phyloP scores from a whole-genome alignment of 2,797 vertebrate species.

The Champsocephalus gunnari region DNA sequence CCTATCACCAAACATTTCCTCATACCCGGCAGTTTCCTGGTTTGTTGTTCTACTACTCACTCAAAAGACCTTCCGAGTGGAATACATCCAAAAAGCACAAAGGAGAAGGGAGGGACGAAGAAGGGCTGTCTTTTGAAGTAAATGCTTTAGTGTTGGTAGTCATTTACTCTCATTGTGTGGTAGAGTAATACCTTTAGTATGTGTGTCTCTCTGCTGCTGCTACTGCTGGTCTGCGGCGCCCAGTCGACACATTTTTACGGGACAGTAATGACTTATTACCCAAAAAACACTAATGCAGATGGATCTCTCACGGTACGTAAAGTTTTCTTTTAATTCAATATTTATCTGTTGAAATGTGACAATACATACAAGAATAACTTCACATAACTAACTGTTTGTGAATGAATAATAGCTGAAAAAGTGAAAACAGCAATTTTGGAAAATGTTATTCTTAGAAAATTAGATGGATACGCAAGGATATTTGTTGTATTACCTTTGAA shows the following conservation, averaged over 20 bases:
- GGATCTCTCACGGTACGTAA: constrained; percentile 41
- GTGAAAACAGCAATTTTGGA: neutral
- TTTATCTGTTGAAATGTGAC: neutral
- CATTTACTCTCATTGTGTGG: neutral
- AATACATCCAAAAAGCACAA: neutral
- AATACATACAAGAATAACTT: neutral
- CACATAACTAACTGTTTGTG: neutral
- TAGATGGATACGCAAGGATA: fast-evolving
- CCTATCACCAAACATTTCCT: neutral
- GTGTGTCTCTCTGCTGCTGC: constrained; percentile 12
- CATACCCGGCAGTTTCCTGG: neutral
- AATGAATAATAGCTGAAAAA: neutral
- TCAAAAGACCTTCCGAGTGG: fast-evolving
- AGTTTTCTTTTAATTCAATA: neutral
- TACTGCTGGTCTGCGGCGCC: constrained; percentile 35
- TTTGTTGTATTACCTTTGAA: neutral
- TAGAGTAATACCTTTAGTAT: constrained; percentile 1
- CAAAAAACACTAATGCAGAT: neutral
- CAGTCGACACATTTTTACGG: constrained; percentile 45
- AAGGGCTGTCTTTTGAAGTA: neutral
- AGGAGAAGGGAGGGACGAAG: fast-evolving
- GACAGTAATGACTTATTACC: constrained; percentile 52
- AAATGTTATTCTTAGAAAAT: too few species aligned
- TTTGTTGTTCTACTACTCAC: neutral
- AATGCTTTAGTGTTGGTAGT: neutral